These are phyloP conservation scores for Eurosta solidaginis DNA, from an alignment of 1,140 invertebrate genomes.

Conservation along the genomic window DNA sequence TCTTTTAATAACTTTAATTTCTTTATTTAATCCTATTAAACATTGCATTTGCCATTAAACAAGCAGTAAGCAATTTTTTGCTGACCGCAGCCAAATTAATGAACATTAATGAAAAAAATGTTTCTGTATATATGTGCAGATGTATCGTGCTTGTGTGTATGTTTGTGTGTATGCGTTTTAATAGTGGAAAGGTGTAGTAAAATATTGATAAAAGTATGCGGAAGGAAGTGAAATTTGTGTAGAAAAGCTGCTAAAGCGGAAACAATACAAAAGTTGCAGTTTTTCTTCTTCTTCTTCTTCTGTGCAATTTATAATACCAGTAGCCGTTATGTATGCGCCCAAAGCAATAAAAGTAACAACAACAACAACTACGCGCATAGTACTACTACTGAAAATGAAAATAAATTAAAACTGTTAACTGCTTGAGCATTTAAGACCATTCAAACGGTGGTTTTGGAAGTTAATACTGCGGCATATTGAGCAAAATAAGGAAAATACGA, in stretches of 20 bases:
- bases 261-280: not conserved
- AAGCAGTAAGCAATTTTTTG: conserved; percentile 6
- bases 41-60: too few species aligned
- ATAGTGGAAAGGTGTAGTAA: not conserved
- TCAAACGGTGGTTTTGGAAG: too few species aligned
- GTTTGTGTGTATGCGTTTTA: not conserved
- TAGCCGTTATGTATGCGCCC: too few species aligned
- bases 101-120: conserved; percentile 1
- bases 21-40: too few species aligned
- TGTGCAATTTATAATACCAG: not conserved
- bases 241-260: not conserved
- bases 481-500: too few species aligned
- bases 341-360: too few species aligned
- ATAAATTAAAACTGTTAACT: too few species aligned
- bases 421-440: too few species aligned
- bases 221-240: not conserved
- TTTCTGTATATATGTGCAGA: not conserved
- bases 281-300: not conserved
- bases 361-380: too few species aligned
- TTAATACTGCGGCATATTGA: too few species aligned
- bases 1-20: too few species aligned
- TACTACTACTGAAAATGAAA: too few species aligned
- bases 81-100: conserved; percentile 23
- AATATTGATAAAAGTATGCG: not conserved
- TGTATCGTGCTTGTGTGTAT: not conserved